Percentiles rank a stretch among this genome's conserved stretches.
Conservation (phyloP, 2,797 vertebrate species). For the Hybognathus amarus region DNA sequence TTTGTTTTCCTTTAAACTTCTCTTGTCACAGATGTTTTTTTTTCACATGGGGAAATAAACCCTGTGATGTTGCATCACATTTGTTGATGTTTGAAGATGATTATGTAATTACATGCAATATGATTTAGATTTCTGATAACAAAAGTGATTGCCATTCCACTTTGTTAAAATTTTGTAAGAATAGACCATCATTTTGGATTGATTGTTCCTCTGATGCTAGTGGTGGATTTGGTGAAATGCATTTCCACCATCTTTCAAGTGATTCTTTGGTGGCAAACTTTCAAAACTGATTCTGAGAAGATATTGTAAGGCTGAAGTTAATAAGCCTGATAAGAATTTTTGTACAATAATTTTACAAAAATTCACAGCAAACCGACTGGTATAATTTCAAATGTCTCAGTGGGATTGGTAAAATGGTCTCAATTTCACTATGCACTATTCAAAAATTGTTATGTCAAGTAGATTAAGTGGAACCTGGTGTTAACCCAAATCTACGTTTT, state of each 20-base stretch:
- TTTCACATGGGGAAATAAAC: constrained; percentile 47
- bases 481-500: not conserved
- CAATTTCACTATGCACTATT: too few relatives aligned
- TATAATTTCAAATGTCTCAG: too few relatives aligned
- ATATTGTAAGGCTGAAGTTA: not conserved
- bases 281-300: not conserved
- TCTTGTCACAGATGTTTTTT: constrained; percentile 50
- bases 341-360: not conserved
- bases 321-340: too few relatives aligned
- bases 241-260: constrained; percentile 5
- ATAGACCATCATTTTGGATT: constrained; percentile 41
- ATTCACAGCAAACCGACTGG: not conserved
- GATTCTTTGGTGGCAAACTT: not conserved
- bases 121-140: constrained; percentile 46
- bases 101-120: constrained; percentile 48
- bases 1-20: constrained; percentile 52
- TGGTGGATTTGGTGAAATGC: not conserved
- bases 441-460: too few relatives aligned
- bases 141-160: not conserved
- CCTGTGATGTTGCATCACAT: constrained; percentile 17
- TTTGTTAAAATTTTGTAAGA: constrained; percentile 28
- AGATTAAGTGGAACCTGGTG: too few relatives aligned
- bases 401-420: too few relatives aligned
- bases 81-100: constrained; percentile 37
- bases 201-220: constrained; percentile 34